Base-by-base conservation (phyloP, 2,888 invertebrate species). In the Camponotus fellah region DNA sequence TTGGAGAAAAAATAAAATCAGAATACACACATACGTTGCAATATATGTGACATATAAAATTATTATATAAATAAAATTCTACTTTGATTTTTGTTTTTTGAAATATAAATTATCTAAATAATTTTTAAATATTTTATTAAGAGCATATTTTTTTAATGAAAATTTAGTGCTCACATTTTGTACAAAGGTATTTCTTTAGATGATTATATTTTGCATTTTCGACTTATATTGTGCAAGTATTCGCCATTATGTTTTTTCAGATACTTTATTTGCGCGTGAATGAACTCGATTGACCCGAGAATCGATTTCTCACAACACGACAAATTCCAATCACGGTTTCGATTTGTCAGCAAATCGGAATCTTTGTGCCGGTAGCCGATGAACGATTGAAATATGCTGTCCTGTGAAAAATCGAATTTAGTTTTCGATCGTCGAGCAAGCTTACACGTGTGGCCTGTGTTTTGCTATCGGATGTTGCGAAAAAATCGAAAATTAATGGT, bases 381-480 rank as follows among this genome's bases (percentile, higher is more conserved):
- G 49, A 83, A 12, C 79, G 69, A 46, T 21, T n/a, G 86, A 87
- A 88, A 88, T 87, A 66, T 37, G 87, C 87, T 58, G 43, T 10
- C 8, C 17, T 10, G 65, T 43, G 37, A 56, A 26, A 83, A 82
- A 83, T 60, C 72, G 71, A 64, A 82, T 74, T 82, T 65, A 72
- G 71, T 89, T 49, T 86, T 91, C 87, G 87, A 80, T 65, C 81
- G 87, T 53, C 84, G 90, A 87, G 87, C 86, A 88, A 87, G 46
- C 58, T 21, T 9, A 9, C 32, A 6, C 37, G 32, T 26, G 9
- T 26, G 21, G 17, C 6, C n/a, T 17, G 37, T 68, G 49, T 77
- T 77, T 77, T 65, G 79, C 60, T 77, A 60, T 66, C 49, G 14
- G 46, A 37, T 60, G 26, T 58, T 71, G 71, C 71, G n/a, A 56